Evolutionary conservation across 1,140 invertebrate genomes (phyloP).

Genomic region (Colletes gigas): DNA sequence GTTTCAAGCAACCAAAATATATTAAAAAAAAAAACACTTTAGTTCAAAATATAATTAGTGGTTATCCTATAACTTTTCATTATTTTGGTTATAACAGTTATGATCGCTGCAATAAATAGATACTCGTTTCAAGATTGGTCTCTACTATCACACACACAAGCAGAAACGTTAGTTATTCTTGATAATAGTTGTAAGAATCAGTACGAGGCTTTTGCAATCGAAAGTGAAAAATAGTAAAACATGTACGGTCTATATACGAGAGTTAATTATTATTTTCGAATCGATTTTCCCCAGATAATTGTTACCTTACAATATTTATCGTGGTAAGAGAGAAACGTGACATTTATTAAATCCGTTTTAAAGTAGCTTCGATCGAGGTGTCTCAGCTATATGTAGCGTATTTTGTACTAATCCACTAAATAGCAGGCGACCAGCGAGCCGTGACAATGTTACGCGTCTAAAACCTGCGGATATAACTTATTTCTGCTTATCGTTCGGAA

Average conservation of each 20-base stretch:
- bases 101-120: no score
- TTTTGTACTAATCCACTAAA: slow-evolving; percentile 57
- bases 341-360: neutral
- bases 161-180: no score
- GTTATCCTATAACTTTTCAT: no score
- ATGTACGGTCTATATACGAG: neutral
- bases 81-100: no score
- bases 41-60: no score
- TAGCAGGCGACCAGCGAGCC: slow-evolving; percentile 39
- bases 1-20: no score
- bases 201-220: no score
- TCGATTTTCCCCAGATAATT: neutral
- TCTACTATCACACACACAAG: no score
- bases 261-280: neutral
- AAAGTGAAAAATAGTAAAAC: no score
- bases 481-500: slow-evolving; percentile 36
- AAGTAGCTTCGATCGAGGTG: neutral
- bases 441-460: slow-evolving; percentile 40
- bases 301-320: neutral
- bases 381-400: slow-evolving; percentile 4
- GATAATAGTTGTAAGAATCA: no score
- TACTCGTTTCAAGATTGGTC: no score
- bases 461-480: slow-evolving; percentile 35
- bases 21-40: no score
- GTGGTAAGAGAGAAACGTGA: neutral